Conservation (phyloP, 1,140 invertebrate species). For the Trichomalopsis sarcophagae region DNA sequence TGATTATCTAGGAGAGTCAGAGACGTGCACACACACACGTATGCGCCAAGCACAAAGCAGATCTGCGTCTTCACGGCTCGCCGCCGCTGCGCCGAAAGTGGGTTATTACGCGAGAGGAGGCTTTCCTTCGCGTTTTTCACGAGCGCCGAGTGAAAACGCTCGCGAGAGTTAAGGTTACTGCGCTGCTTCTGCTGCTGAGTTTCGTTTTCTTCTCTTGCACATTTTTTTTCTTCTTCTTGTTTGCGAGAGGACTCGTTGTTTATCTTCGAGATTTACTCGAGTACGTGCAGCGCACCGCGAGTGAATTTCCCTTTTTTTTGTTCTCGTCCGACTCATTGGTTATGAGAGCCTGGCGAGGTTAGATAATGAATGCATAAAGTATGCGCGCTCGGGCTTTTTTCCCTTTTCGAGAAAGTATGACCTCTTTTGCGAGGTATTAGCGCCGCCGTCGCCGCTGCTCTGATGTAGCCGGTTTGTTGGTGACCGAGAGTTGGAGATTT, state of each 20-base stretch:
- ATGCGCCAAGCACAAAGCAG: neutral
- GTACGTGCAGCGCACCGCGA: conserved; percentile 6
- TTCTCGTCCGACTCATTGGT: neutral
- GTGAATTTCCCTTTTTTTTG: conserved; percentile 12
- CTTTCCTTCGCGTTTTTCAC: conserved; percentile 21
- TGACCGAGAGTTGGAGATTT: neutral
- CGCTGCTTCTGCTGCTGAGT: conserved; percentile 5
- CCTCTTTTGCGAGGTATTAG: too few species aligned
- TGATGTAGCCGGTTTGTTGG: neutral
- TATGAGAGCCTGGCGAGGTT: neutral
- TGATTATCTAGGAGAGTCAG: neutral
- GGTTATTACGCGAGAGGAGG: conserved; percentile 22
- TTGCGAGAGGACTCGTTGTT: conserved; percentile 37
- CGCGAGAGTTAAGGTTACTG: neutral
- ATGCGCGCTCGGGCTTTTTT: neutral
- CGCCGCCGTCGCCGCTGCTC: too few species aligned
- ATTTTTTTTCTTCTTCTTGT: conserved; percentile 15
- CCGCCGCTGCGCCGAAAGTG: neutral
- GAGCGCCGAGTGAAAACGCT: neutral
- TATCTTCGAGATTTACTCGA: conserved; percentile 55
- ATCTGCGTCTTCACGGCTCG: neutral
- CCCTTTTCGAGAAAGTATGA: neutral
- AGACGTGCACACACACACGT: neutral
- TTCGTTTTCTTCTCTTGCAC: conserved; percentile 16
- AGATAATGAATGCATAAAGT: conserved; percentile 4